Base-by-base conservation (phyloP, 2,113 vertebrate species). In the Crotophaga sulcirostris region DNA sequence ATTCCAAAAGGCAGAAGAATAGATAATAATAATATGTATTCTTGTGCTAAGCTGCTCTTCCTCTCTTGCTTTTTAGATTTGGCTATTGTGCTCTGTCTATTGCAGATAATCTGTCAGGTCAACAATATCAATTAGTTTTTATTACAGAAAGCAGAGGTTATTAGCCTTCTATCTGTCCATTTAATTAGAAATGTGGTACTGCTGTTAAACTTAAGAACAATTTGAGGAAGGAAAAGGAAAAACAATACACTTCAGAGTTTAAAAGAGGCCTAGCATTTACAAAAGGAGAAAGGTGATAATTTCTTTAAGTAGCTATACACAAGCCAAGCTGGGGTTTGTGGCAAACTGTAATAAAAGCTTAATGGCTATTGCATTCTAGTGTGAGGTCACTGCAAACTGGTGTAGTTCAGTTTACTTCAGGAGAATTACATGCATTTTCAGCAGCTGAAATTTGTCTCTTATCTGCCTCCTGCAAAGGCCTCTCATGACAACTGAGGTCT, bases 111-210 rank as follows among this genome's bases (percentile, higher is more conserved):
- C 83, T 95, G 75, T 88, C 79, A 87, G 94, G 93, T 96, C 95
- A 97, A 93, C 90, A 95, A 89, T 94, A 97, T 97, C 98, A 97
- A 97, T n/a, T 97, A 97, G 92, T 93, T 95, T 97, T 97, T 97
- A 98, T 95, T 96, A 94, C 93, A 89, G 95, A 94, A 97, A 94
- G 78, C 60, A 97, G 97, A 97, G 96, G n/a, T 56, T 98, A 98
- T 98, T 97, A 64, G 73, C 40, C 88, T 45, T 69, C 75, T 95
- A 79, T 96, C 96, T 96, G 85, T 95, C 80, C 72, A 51, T 97
- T 97, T 98, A 98, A 98, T 98, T 98, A 97, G 95, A 97, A 97
- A 96, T 89, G 55, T 87, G 93, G 77, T 93, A 67, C 76, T 60
- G 62, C 63, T 62, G 66, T 93, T 96, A 91, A 94, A 82, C 34